phyloP scores from a whole-genome alignment of 1,140 invertebrate genomes.

The Thaumatotibia leucotreta region DNA sequence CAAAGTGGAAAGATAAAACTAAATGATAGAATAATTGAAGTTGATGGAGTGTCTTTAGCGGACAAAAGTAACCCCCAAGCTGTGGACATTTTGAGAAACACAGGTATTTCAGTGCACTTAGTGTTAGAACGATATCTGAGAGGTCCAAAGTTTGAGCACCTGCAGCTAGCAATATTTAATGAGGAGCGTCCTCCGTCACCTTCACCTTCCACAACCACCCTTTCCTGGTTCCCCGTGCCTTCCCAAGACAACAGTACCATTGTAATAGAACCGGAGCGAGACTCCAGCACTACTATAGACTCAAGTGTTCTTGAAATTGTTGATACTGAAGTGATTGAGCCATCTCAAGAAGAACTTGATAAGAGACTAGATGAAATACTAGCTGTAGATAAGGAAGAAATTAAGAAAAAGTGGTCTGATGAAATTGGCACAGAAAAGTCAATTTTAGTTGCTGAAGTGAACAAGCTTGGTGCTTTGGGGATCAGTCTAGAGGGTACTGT shows the following conservation, averaged over 20 bases:
- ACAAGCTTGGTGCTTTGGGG: slow-evolving; percentile 91
- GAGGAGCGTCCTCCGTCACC: slow-evolving; percentile 81
- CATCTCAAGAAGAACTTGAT: slow-evolving; percentile 76
- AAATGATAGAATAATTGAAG: slow-evolving; percentile 94
- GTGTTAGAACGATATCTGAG: slow-evolving; percentile 90
- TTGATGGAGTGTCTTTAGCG: slow-evolving; percentile 88
- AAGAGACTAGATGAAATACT: slow-evolving; percentile 78
- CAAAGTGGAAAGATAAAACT: slow-evolving; percentile 91
- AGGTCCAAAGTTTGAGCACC: slow-evolving; percentile 92
- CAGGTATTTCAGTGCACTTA: slow-evolving; percentile 87
- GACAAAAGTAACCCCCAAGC: slow-evolving; percentile 94
- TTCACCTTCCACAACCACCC: slow-evolving; percentile 84
- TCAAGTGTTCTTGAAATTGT: slow-evolving; percentile 75
- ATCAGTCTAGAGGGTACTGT: slow-evolving; percentile 96
- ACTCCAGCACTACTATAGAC: slow-evolving; percentile 81
- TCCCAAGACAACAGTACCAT: slow-evolving; percentile 78
- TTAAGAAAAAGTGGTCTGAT: slow-evolving; percentile 83
- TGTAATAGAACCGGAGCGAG: slow-evolving; percentile 80
- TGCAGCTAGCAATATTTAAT: slow-evolving; percentile 89
- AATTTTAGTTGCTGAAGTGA: slow-evolving; percentile 87
- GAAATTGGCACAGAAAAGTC: slow-evolving; percentile 84
- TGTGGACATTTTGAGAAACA: slow-evolving; percentile 89
- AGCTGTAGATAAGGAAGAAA: slow-evolving; percentile 72
- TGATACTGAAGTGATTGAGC: slow-evolving; percentile 70
- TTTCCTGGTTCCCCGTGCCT: slow-evolving; percentile 84